A percentile compares a stretch with the other conserved stretches of the same genome.
Evolutionary conservation across 2,888 invertebrate species (phyloP).

Genomic region (Stenoptilia bipunctidactyla): DNA sequence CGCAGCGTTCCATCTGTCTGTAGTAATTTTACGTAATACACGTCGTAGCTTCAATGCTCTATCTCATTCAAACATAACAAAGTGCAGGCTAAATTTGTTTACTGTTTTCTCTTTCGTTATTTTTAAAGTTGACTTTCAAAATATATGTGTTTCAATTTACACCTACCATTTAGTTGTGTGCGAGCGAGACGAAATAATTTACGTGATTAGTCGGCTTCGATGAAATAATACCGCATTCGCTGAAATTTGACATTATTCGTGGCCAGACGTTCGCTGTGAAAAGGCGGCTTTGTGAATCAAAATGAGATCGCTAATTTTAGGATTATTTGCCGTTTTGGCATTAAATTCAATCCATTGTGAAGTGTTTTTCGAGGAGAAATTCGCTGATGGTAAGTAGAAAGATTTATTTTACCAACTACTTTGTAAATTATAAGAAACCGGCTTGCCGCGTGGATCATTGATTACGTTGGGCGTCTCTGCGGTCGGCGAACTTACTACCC

Average conservation of each 20-base stretch:
- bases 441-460: constrained; percentile 48
- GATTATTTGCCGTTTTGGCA: constrained; percentile 68
- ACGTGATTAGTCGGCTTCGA: constrained; percentile 32
- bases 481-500: constrained; percentile 31
- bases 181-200: constrained; percentile 25
- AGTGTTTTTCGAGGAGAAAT: constrained; percentile 84
- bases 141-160: constrained; percentile 25
- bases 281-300: constrained; percentile 49
- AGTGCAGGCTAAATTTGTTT: constrained; percentile 15
- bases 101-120: constrained; percentile 34
- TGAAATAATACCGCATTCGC: constrained; percentile 54
- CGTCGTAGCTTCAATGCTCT: constrained; percentile 22
- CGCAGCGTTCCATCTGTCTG: constrained; percentile 78
- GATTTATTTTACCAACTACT: constrained; percentile 2
- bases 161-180: constrained; percentile 18
- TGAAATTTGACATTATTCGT: constrained; percentile 62
- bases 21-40: constrained; percentile 43
- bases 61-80: constrained; percentile 31
- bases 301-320: constrained; percentile 69
- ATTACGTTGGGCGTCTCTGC: constrained; percentile 19
- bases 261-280: constrained; percentile 47
- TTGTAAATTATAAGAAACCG: constrained; percentile 20
- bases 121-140: no score
- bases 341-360: constrained; percentile 75
- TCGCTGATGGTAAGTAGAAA: constrained; percentile 80